phyloP scores from a whole-genome alignment of 2,797 vertebrate genomes.

The Phrynocephalus forsythii region DNA sequence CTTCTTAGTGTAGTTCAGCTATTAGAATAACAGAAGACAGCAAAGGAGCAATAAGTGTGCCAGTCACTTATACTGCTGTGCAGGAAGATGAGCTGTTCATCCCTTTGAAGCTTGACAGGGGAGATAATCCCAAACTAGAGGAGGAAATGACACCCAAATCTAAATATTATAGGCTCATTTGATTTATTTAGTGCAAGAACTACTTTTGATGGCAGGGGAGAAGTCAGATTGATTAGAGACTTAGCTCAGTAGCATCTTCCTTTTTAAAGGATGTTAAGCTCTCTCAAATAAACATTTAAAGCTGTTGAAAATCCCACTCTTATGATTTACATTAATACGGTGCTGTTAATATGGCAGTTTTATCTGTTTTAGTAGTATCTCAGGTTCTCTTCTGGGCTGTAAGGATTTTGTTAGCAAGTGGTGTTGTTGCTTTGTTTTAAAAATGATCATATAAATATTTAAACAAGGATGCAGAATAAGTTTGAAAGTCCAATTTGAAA shows the following conservation, averaged over 20 bases:
- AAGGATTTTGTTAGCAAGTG: conserved; percentile 12
- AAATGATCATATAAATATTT: conserved; percentile 8
- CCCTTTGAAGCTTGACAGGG: background rate
- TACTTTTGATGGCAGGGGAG: background rate
- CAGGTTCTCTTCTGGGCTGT: conserved; percentile 1
- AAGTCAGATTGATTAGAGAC: background rate
- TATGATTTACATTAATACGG: conserved; percentile 2
- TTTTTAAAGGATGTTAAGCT: background rate
- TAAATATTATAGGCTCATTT: background rate
- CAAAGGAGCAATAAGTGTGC: background rate
- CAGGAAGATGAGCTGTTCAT: background rate
- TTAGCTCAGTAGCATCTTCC: background rate
- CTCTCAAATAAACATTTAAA: conserved; percentile 7
- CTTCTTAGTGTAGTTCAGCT: background rate
- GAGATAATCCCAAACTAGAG: background rate
- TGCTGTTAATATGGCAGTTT: conserved; percentile 15
- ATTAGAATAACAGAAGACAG: background rate
- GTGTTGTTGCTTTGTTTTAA: background rate
- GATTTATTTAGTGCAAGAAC: background rate
- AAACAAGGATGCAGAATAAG: background rate
- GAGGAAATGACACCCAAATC: background rate
- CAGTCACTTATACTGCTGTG: no score
- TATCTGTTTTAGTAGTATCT: background rate
- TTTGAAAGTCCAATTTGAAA: no score
- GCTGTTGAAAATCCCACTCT: conserved; percentile 4